Percentiles rank a stretch among this genome's conserved stretches.
phyloP scores from a whole-genome alignment of 2,888 invertebrate species.

The Heliothis peltigera region DNA sequence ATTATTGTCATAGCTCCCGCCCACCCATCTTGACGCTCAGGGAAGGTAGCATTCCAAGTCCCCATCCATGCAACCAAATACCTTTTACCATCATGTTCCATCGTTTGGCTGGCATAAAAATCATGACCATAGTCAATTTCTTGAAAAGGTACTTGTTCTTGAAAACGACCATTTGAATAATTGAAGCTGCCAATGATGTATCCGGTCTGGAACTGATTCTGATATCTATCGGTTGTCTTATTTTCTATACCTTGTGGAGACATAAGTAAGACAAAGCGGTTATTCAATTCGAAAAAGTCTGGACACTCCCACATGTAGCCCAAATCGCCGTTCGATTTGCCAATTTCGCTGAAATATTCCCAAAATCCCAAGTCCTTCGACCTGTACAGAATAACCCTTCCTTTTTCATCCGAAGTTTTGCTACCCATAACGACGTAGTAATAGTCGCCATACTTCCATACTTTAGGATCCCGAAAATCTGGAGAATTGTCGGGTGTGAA shows the following conservation, averaged over 20 bases:
- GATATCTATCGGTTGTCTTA: slow-evolving; percentile 79
- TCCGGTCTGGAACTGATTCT: slow-evolving; percentile 79
- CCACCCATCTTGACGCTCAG: slow-evolving; percentile 83
- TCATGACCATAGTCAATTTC: slow-evolving; percentile 86
- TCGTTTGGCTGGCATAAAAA: slow-evolving; percentile 85
- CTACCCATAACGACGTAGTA: slow-evolving; percentile 84
- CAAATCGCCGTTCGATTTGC: slow-evolving; percentile 74
- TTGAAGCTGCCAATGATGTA: slow-evolving; percentile 83
- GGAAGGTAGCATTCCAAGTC: slow-evolving; percentile 81
- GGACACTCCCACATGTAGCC: slow-evolving; percentile 89
- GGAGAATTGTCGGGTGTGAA: slow-evolving; percentile 74
- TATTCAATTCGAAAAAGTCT: slow-evolving; percentile 84
- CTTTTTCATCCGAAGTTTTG: slow-evolving; percentile 73
- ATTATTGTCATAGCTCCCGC: slow-evolving; percentile 82
- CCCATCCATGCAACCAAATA: slow-evolving; percentile 83
- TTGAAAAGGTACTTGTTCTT: slow-evolving; percentile 75
- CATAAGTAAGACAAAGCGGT: slow-evolving; percentile 81
- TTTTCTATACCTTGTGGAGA: slow-evolving; percentile 81
- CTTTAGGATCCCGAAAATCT: slow-evolving; percentile 87
- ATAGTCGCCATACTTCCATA: slow-evolving; percentile 79
- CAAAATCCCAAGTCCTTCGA: slow-evolving; percentile 80
- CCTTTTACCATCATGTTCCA: slow-evolving; percentile 75
- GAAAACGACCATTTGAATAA: slow-evolving; percentile 77
- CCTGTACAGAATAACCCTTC: slow-evolving; percentile 80
- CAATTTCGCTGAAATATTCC: slow-evolving; percentile 79